These are phyloP conservation scores for Saccopteryx leptura DNA, from an alignment of 2,113 vertebrate species.

Conservation along the genomic window DNA sequence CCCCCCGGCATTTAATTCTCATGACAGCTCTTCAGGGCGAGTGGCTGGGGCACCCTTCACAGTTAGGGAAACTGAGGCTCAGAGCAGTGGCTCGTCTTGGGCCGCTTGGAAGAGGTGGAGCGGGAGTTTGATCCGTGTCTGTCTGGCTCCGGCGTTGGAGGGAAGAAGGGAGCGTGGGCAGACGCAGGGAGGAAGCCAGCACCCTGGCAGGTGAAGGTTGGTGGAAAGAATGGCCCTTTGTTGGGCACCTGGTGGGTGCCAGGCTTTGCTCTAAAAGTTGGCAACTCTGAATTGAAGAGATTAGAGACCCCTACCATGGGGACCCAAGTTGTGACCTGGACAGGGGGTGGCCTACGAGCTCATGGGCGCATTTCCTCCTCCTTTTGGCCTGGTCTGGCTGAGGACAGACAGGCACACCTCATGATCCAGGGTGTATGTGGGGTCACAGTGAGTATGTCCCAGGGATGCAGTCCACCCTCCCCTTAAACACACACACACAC, in stretches of 20 bases:
- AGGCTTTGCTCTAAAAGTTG: background rate
- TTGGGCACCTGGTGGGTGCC: background rate
- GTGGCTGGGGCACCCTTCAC: background rate
- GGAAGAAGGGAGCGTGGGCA: fast-evolving
- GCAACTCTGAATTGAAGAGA: background rate
- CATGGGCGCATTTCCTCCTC: background rate
- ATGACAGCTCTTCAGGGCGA: background rate
- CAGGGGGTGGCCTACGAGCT: too few relatives aligned
- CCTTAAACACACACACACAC: too few relatives aligned
- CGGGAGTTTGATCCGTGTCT: background rate
- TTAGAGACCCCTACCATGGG: background rate
- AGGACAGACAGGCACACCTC: background rate
- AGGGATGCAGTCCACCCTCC: background rate
- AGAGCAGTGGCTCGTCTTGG: background rate
- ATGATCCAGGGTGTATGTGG: background rate
- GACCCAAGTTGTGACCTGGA: background rate
- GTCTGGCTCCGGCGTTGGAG: fast-evolving
- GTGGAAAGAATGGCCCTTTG: background rate
- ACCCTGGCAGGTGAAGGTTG: background rate
- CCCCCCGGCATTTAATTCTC: fast-evolving
- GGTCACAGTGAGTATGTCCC: constrained; percentile 14
- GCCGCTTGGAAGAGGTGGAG: background rate
- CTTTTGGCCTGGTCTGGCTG: background rate
- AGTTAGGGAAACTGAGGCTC: background rate
- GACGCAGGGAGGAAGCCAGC: fast-evolving